Evolutionary conservation across 2,113 vertebrate genomes (phyloP).

Genomic region (Paedocypris sp.): DNA sequence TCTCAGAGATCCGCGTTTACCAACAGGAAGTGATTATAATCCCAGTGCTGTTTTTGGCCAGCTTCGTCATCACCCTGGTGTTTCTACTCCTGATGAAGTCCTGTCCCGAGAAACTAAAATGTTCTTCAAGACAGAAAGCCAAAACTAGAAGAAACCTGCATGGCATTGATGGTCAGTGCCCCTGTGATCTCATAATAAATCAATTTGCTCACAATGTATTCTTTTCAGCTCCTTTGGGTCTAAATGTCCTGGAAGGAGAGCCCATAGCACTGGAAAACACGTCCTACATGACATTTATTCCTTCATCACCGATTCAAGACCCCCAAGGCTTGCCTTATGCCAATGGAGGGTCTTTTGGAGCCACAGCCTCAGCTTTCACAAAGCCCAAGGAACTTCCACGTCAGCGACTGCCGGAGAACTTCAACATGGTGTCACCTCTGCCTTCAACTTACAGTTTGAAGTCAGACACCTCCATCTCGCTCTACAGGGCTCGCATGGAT

Average conservation of each 20-base stretch:
- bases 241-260: slow-evolving; percentile 63
- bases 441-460: slow-evolving; percentile 48
- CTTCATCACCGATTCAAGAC: slow-evolving; percentile 11
- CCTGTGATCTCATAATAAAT: not conserved
- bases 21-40: slow-evolving; percentile 64
- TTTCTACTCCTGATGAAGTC: slow-evolving; percentile 57
- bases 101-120: slow-evolving; percentile 55
- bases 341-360: not conserved
- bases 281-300: slow-evolving; percentile 54
- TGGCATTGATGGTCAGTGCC: slow-evolving; percentile 57
- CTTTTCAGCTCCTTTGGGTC: slow-evolving; percentile 52
- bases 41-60: slow-evolving; percentile 53
- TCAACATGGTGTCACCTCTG: slow-evolving; percentile 55
- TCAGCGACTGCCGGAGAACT: slow-evolving; percentile 60
- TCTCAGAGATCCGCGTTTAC: slow-evolving; percentile 54
- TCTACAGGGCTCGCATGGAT: slow-evolving; percentile 61
- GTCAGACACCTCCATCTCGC: slow-evolving; percentile 45
- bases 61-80: slow-evolving; percentile 52
- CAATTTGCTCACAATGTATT: not conserved
- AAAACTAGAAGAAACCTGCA: slow-evolving; percentile 45
- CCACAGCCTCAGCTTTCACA: slow-evolving; percentile 32
- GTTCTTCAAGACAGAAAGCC: not conserved
- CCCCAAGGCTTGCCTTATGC: slow-evolving; percentile 22
- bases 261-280: slow-evolving; percentile 50
- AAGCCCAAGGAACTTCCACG: slow-evolving; percentile 52